Evolutionary conservation across 1,140 invertebrate species (phyloP).

Genomic region (Zaprionus davidi): DNA sequence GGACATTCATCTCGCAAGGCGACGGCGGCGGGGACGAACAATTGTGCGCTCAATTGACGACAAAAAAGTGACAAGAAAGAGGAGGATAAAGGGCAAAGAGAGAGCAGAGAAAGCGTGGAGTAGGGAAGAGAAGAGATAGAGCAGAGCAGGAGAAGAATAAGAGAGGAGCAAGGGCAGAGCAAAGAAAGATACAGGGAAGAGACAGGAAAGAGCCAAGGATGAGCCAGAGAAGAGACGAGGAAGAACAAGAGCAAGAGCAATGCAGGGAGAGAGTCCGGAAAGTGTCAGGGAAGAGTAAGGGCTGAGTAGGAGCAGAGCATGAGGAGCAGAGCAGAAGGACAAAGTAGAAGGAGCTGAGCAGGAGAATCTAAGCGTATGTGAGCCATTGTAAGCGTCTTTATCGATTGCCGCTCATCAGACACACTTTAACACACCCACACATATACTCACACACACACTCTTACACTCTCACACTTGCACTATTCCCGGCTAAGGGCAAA

Average conservation of each 20-base stretch:
- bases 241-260: too few relatives aligned
- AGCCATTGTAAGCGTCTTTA: slow-evolving; percentile 56
- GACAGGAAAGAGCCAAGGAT: too few relatives aligned
- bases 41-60: slow-evolving; percentile 75
- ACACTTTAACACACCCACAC: slow-evolving; percentile 12
- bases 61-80: slow-evolving; percentile 56
- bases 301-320: background rate
- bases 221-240: too few relatives aligned
- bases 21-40: slow-evolving; percentile 52
- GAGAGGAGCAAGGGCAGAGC: too few relatives aligned
- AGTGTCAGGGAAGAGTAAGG: too few relatives aligned
- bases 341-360: slow-evolving; percentile 10
- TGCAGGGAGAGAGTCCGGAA: too few relatives aligned
- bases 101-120: background rate
- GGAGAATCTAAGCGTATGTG: background rate
- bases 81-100: background rate
- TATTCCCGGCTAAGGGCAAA: background rate
- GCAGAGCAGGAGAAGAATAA: background rate
- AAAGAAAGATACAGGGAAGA: too few relatives aligned
- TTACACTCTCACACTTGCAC: background rate
- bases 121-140: background rate
- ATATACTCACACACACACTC: background rate
- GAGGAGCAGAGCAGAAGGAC: background rate
- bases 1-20: slow-evolving; percentile 74
- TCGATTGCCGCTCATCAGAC: slow-evolving; percentile 70